Evolutionary conservation across 1,140 invertebrate species (phyloP), one percentile per base, ranked within the genome.

Genomic region (Colletes gigas): DNA sequence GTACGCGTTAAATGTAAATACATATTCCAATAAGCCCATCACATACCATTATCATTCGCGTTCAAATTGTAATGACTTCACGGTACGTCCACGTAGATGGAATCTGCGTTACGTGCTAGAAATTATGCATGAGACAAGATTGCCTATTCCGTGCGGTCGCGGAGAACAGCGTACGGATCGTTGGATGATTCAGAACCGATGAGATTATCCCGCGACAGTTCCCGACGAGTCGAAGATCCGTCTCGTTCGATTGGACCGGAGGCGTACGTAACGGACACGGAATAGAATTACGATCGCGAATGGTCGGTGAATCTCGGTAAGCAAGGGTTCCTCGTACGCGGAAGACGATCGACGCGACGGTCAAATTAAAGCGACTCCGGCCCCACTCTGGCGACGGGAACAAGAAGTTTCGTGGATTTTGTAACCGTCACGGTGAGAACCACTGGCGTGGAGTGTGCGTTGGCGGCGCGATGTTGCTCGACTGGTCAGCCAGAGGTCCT

Each of bases 281-380:
- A 47, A 8, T 9, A 9, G 57, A 65, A 59, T 50, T 60, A 7
- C 44, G 67, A 55, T 78, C 57, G 75, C 62, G n/a, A 30, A 39
- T 17, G 19, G 9, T 77, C 73, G 50, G 60, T 60, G 6, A 81
- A 70, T 39, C 39, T 14, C 5, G 17, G 17, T 30, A 21, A 47
- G 21, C 57, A 50, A 74, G 19, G 71, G 52, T 12, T 41, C 19
- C 50, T 47, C 2, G 52, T 50, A 78, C 8, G 59, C 69, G 82
- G 76, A 84, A 84, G 82, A 83, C 74, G 65, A 78, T 19, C 65
- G 62, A 30, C n/a, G n/a, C n/a, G n/a, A n/a, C n/a, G n/a, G n/a
- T n/a, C n/a, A n/a, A n/a, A n/a, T n/a, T n/a, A n/a, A n/a, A n/a
- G 30, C 30, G 30, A 30, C 30, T 30, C 30, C 30, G 30, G 30